A percentile compares a stretch with the other conserved stretches of the same genome.
These are phyloP conservation scores for Notodonta dromedarius DNA, from an alignment of 2,888 invertebrate genomes.

Conservation along the genomic window DNA sequence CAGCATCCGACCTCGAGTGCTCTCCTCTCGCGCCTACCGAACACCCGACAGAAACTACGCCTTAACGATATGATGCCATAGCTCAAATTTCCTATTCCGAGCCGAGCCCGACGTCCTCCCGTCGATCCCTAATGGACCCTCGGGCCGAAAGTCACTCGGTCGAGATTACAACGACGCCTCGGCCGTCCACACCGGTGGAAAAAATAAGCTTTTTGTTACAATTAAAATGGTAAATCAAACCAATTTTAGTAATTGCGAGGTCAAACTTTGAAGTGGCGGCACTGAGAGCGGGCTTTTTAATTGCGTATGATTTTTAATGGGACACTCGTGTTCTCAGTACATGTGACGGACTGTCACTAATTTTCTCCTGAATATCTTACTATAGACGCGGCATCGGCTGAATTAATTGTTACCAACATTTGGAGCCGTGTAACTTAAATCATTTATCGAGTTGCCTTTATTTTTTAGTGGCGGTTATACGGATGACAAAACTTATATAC, in stretches of 20 bases:
- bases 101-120: slow-evolving; percentile 55
- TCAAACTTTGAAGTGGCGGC: slow-evolving; percentile 77
- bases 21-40: slow-evolving; percentile 82
- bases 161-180: slow-evolving; percentile 76
- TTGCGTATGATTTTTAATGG: slow-evolving; percentile 72
- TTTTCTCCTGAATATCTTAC: slow-evolving; percentile 20
- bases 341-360: slow-evolving; percentile 34
- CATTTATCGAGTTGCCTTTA: slow-evolving; percentile 8
- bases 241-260: slow-evolving; percentile 84
- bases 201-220: slow-evolving; percentile 84
- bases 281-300: slow-evolving; percentile 63
- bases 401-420: slow-evolving; percentile 45
- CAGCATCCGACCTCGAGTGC: slow-evolving; percentile 84
- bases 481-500: too few relatives aligned
- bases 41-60: slow-evolving; percentile 81
- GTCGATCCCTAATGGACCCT: slow-evolving; percentile 78
- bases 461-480: not conserved
- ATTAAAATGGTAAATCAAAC: slow-evolving; percentile 84
- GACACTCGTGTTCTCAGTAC: slow-evolving; percentile 41
- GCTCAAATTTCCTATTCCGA: slow-evolving; percentile 73
- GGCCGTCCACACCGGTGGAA: slow-evolving; percentile 67
- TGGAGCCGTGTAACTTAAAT: slow-evolving; percentile 9
- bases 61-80: slow-evolving; percentile 77
- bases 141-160: slow-evolving; percentile 80
- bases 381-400: slow-evolving; percentile 30